Conservation (phyloP, 2,888 invertebrate species). For the Drosophila siamana region DNA sequence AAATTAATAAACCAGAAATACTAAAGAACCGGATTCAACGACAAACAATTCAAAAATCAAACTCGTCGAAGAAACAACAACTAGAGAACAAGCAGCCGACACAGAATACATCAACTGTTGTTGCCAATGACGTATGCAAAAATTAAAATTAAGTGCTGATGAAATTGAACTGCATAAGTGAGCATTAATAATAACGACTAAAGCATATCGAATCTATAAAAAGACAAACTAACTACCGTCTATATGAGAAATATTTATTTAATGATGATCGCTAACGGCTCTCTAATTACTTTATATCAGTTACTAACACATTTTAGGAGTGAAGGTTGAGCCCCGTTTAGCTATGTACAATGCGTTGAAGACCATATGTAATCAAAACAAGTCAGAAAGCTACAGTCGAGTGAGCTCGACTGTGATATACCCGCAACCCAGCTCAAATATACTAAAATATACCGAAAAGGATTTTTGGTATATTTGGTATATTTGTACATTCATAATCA, state of each 20-base stretch:
- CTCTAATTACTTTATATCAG: background rate
- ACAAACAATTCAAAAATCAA: conserved; percentile 72
- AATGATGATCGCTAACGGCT: conserved; percentile 14
- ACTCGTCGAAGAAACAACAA: conserved; percentile 33
- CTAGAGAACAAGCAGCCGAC: conserved; percentile 31
- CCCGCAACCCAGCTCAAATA: too few species aligned
- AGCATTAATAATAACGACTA: conserved; percentile 33
- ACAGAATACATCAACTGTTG: conserved; percentile 58
- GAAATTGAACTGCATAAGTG: conserved; percentile 70
- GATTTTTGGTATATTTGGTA: too few species aligned
- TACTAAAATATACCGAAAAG: too few species aligned
- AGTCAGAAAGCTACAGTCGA: too few species aligned
- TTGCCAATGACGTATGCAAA: conserved; percentile 72
- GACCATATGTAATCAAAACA: conserved; percentile 18
- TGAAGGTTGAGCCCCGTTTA: background rate
- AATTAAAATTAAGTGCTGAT: conserved; percentile 74
- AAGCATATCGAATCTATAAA: conserved; percentile 56
- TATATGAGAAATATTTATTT: conserved; percentile 16
- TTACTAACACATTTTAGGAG: background rate
- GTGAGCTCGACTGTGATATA: too few species aligned
- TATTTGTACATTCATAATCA: too few species aligned
- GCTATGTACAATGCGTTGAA: background rate
- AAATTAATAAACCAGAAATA: conserved; percentile 66
- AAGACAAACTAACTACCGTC: conserved; percentile 39
- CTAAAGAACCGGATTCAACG: conserved; percentile 70